These are phyloP conservation scores for Drosophila sulfurigaster DNA, from an alignment of 1,140 invertebrate genomes.

Conservation along the genomic window DNA sequence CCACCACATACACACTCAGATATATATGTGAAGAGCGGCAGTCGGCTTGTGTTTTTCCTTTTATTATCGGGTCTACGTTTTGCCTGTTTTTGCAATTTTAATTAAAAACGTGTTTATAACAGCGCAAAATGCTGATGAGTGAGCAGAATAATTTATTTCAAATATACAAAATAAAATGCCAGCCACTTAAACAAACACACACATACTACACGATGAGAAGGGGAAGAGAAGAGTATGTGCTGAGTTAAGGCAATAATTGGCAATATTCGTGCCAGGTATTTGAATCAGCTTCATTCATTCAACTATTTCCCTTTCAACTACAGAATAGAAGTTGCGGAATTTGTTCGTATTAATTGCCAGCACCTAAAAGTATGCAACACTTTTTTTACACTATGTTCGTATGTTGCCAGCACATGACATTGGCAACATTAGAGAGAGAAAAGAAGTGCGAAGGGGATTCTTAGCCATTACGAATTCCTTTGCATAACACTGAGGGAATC, in stretches of 20 bases:
- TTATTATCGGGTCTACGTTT: constrained; percentile 73
- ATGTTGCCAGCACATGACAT: constrained; percentile 10
- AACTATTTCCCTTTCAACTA: constrained; percentile 21
- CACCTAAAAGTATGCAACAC: constrained; percentile 58
- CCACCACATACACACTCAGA: constrained; percentile 17
- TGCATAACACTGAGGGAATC: constrained; percentile 72
- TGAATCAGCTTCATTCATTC: constrained; percentile 47
- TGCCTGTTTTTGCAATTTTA: constrained; percentile 81
- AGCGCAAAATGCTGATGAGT: constrained; percentile 81
- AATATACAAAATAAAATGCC: constrained; percentile 53
- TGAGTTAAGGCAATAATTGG: constrained; percentile 57
- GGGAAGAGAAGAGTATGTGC: background rate
- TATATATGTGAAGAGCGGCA: constrained; percentile 22
- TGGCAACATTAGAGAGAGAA: constrained; percentile 11
- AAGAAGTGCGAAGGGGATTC: background rate
- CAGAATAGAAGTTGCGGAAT: constrained; percentile 10
- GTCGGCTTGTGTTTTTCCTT: constrained; percentile 48
- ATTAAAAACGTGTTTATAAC: constrained; percentile 84
- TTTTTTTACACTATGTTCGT: constrained; percentile 32
- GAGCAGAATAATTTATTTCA: constrained; percentile 81
- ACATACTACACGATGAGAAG: background rate
- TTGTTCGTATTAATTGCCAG: constrained; percentile 51
- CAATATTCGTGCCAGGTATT: constrained; percentile 48
- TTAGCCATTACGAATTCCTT: constrained; percentile 74
- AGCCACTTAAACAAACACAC: constrained; percentile 41